Evolutionary conservation across 2,888 invertebrate species (phyloP), one percentile per base, ranked within the genome.

Genomic region (Zhengitettix transpicula): DNA sequence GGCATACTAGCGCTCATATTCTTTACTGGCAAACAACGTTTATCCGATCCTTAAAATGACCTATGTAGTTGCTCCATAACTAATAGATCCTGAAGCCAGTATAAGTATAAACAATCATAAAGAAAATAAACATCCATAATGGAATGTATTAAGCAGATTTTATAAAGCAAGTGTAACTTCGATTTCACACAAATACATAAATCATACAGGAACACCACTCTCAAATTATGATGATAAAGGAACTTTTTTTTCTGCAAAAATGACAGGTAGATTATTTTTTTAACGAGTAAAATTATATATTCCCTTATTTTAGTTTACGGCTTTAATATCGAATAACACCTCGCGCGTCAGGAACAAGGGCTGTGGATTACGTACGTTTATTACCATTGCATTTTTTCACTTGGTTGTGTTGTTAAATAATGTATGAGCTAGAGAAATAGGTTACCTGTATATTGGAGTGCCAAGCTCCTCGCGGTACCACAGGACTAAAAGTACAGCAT

Each of bases 391-490:
- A 12, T 42, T 42, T 42, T 42, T 10, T 42, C 10, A 12, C 44
- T 42, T 11, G 44, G 10, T 42, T 11, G 12, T 42, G 44, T 42
- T n/a, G 1, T 47, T 47, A n/a, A 47, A n/a, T 47, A 5, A 47
- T n/a, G 14, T 8, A 47, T 7, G n/a, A 3, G 47, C 5, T 8
- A 14, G 2, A 47, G 2, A 47, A 8, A 47, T 7, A 1, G 47
- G n/a, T 76, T 78, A 91, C 91, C 91, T 93, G 80, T 91, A 93
- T 69, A 93, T 89, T 62, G 92, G 90, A 62, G 89, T 89, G 66
- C 89, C 90, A 63, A 89, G 79, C 71, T 91, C 92, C 71, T 91
- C 91, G 65, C 89, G 80, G 74, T 92, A 92, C 93, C 93, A 93
- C 59, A 93, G 78, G 62, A 93, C 89, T 58, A 93, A 78, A 15